Base-by-base conservation (phyloP, 1,140 invertebrate genomes). In the Anagrus nilaparvatae region DNA sequence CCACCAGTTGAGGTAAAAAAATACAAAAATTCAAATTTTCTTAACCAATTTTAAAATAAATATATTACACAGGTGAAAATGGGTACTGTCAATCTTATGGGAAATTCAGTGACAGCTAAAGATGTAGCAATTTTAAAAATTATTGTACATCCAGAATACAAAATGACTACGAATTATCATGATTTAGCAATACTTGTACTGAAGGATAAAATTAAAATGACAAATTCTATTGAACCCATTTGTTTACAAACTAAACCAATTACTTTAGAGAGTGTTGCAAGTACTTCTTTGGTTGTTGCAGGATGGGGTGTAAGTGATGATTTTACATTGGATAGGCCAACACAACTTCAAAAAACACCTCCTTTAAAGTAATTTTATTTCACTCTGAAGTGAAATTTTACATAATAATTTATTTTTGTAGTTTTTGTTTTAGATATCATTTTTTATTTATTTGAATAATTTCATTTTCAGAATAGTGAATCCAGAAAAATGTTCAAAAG, bases 141-240 rank as follows among this genome's bases (percentile, higher is more conserved):
- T 18, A 60, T 61, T 20, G 44, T 35, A 5, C 70, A 73, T 50
- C 69, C 69, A 1, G 42, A 52, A 10, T 72, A 71, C 46, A 59
- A 54, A 23, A 52, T 54, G 13, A 66, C 58, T 13, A 32, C 39
- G 3, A 50, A 56, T 32, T 73, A 73, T 31, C 51, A 72, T 46
- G 74, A 76, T 44, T 65, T 76, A 12, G 73, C 70, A 0, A 48
- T 76, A 3, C 31, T 75, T 5, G 63, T 60, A 44, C 37, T 77
- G 31, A 48, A 49, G 20, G 51, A 9, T 10, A 47, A 59, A 1
- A 55, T 61, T 8, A 54, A 36, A 4, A 34, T 54, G 14, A 54
- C 52, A 4, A 39, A 48, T 1, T 59, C 54, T 18, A 57, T 68
- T 4, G 56, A 50, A 17, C 73, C 67, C 33, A 63, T 63, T 44